phyloP scores from a whole-genome alignment of 2,797 vertebrate genomes.

The Atherinosoma microstoma region DNA sequence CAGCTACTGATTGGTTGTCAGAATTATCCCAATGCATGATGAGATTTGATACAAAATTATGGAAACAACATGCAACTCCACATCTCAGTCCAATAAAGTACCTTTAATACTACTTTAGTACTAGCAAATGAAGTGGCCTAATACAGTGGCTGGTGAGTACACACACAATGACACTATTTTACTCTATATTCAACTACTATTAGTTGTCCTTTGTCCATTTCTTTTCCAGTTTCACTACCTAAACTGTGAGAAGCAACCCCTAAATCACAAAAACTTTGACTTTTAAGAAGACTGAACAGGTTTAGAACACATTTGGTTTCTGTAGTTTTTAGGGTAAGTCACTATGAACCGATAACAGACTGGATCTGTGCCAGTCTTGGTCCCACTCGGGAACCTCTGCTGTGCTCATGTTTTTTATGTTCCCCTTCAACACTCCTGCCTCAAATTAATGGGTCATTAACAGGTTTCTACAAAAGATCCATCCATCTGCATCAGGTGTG shows the following conservation, averaged over 20 bases:
- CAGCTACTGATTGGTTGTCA: too few species aligned
- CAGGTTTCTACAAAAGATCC: not conserved
- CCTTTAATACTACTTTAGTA: too few species aligned
- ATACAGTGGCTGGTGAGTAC: too few species aligned
- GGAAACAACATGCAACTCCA: too few species aligned
- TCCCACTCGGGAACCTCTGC: not conserved
- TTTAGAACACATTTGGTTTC: slow-evolving; percentile 13
- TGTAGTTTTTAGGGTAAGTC: slow-evolving; percentile 11
- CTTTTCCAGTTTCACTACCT: not conserved
- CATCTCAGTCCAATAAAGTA: too few species aligned
- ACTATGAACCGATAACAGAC: not conserved
- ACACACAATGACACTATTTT: too few species aligned
- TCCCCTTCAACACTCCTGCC: not conserved
- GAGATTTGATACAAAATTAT: too few species aligned
- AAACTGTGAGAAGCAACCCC: slow-evolving; percentile 4
- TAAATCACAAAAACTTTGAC: not conserved
- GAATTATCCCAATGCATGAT: too few species aligned
- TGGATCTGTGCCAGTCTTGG: not conserved
- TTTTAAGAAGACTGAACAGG: slow-evolving; percentile 16
- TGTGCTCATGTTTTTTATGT: not conserved
- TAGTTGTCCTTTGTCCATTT: not conserved
- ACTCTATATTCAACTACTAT: too few species aligned
- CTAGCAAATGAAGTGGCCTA: too few species aligned
- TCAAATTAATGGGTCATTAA: not conserved
- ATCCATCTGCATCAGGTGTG: not conserved